Evolutionary conservation across 2,797 vertebrate species (phyloP).

Genomic region (Melanotaenia maccullochi): DNA sequence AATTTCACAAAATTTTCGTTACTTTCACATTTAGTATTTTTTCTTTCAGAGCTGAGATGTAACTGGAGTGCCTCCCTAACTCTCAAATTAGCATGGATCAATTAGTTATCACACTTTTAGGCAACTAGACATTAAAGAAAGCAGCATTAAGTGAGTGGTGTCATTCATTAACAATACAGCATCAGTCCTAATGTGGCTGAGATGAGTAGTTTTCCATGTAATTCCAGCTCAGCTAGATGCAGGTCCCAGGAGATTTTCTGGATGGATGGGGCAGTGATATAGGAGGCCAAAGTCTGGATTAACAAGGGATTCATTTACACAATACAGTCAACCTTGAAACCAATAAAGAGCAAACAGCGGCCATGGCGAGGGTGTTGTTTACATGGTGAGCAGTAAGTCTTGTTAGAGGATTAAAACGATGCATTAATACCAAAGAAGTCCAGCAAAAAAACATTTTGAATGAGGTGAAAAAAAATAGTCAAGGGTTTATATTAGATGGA

Average conservation of each 20-base stretch:
- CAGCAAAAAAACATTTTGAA: conserved; percentile 9
- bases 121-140: no score
- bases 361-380: conserved; percentile 17
- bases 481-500: conserved; percentile 27
- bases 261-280: conserved; percentile 27
- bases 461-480: conserved; percentile 21
- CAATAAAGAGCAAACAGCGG: neutral
- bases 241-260: conserved; percentile 31
- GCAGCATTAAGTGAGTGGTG: neutral
- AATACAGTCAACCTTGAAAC: conserved; percentile 43
- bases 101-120: no score
- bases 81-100: neutral
- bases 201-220: neutral
- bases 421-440: neutral
- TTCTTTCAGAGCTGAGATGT: neutral
- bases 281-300: conserved; percentile 45
- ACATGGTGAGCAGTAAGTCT: neutral
- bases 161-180: neutral
- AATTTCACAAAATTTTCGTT: no score
- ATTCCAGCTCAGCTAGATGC: conserved; percentile 1
- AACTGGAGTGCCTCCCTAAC: neutral
- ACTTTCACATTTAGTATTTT: no score
- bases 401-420: conserved; percentile 22
- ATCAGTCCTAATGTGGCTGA: neutral
- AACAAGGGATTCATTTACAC: conserved; percentile 30